A percentile compares a stretch with the other conserved stretches of the same genome.
phyloP scores from a whole-genome alignment of 1,140 invertebrate species.

The Trichomalopsis sarcophagae region DNA sequence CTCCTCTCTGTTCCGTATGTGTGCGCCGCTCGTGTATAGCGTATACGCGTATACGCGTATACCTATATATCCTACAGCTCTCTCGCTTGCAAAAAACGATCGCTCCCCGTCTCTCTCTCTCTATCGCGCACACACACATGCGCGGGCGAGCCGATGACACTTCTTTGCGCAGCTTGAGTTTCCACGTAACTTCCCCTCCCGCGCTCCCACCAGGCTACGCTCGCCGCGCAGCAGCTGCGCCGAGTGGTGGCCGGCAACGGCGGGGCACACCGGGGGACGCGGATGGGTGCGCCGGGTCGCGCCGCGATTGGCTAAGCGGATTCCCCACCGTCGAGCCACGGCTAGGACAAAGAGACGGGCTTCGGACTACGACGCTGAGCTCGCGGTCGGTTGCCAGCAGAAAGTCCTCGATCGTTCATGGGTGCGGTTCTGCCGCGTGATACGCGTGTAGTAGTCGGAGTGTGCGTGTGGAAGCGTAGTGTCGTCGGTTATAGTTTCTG shows the following conservation, averaged over 20 bases:
- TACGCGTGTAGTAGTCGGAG: conserved; percentile 12
- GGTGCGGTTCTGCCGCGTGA: conserved; percentile 57
- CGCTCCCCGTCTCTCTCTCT: neutral
- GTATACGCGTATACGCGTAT: neutral
- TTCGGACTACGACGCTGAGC: conserved; percentile 57
- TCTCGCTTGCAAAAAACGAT: neutral
- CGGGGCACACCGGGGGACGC: conserved; percentile 49
- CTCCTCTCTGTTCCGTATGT: neutral
- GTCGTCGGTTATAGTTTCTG: conserved; percentile 2
- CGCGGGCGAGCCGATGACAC: conserved; percentile 22
- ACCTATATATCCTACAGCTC: neutral
- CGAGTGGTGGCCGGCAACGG: neutral
- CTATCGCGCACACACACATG: neutral
- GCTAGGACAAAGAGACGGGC: conserved; percentile 65
- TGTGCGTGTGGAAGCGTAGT: conserved; percentile 12
- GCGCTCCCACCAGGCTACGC: neutral
- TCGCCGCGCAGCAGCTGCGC: neutral
- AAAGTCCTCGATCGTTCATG: conserved; percentile 66
- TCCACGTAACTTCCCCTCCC: neutral
- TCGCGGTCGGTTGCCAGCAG: conserved; percentile 61
- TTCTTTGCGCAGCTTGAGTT: conserved; percentile 7
- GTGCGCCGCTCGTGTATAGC: neutral
- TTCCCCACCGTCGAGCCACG: conserved; percentile 2
- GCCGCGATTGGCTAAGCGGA: conserved; percentile 35
- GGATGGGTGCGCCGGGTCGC: conserved; percentile 25